Conservation (phyloP, 2,113 vertebrate species). For the Pungitius pungitius region DNA sequence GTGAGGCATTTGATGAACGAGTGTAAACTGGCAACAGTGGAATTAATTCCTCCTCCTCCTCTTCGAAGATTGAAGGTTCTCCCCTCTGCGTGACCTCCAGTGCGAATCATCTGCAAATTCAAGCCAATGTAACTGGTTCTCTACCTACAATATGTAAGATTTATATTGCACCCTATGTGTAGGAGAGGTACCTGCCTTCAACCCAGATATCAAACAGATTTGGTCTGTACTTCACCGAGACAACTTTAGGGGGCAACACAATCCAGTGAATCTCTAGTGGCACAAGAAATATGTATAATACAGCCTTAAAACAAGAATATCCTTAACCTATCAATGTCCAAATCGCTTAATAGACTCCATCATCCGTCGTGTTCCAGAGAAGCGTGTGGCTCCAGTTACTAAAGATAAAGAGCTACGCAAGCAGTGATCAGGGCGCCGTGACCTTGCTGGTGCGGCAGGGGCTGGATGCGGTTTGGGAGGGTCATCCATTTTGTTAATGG, state of each 20-base stretch:
- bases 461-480: conserved; percentile 71
- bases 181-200: neutral
- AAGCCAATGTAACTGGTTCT: conserved; percentile 31
- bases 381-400: conserved; percentile 25
- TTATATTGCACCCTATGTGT: neutral
- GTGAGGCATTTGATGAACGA: conserved; percentile 81
- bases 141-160: conserved; percentile 22
- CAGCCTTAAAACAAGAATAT: conserved; percentile 29
- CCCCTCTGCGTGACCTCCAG: conserved; percentile 73
- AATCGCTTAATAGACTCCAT: conserved; percentile 31
- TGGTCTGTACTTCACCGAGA: conserved; percentile 58
- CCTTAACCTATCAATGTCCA: conserved; percentile 53
- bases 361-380: conserved; percentile 12
- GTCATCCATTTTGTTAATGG: conserved; percentile 85
- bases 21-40: conserved; percentile 77
- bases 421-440: conserved; percentile 66
- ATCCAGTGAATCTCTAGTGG: conserved; percentile 54
- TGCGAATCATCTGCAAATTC: conserved; percentile 49
- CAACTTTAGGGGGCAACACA: conserved; percentile 76
- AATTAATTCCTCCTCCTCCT: conserved; percentile 76
- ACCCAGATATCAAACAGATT: conserved; percentile 11
- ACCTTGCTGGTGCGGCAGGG: conserved; percentile 78
- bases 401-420: conserved; percentile 53
- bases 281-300: conserved; percentile 11
- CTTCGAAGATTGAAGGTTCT: conserved; percentile 77